Conservation (phyloP, 2,797 vertebrate genomes). For the Chloroceryle amazona region DNA sequence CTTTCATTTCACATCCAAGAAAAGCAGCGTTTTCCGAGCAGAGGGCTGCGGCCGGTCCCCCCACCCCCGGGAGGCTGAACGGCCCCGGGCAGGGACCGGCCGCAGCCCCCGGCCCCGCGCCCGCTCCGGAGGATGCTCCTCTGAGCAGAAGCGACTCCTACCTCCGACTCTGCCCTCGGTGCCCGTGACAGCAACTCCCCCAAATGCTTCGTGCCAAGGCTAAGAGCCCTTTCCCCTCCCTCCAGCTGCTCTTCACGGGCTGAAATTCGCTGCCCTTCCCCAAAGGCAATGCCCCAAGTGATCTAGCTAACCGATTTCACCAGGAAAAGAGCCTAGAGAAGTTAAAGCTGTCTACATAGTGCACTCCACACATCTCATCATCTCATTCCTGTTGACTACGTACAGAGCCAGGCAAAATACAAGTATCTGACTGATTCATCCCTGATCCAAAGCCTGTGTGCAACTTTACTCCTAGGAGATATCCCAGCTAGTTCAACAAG, state of each 20-base stretch:
- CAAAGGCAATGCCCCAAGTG: neutral
- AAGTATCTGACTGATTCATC: neutral
- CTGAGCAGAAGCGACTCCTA: neutral
- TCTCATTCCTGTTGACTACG: neutral
- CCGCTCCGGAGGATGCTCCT: neutral
- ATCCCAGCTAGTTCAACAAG: neutral
- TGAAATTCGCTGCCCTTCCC: neutral
- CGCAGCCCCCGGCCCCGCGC: too few species aligned
- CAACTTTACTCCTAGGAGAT: neutral
- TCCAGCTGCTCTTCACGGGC: fast-evolving
- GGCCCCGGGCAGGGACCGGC: fast-evolving
- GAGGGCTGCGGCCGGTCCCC: fast-evolving
- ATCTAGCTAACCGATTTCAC: neutral
- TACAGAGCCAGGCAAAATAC: neutral
- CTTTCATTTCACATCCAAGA: neutral
- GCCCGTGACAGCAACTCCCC: neutral
- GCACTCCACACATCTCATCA: neutral
- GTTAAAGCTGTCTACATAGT: neutral
- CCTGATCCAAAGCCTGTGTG: neutral
- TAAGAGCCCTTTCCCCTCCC: neutral
- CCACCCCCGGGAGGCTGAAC: fast-evolving
- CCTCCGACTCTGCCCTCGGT: neutral
- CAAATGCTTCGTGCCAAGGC: fast-evolving
- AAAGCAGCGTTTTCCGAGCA: neutral
- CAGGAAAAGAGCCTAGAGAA: neutral